Evolutionary conservation across 2,113 vertebrate genomes (phyloP).

Genomic region (Fulmarus glacialis): DNA sequence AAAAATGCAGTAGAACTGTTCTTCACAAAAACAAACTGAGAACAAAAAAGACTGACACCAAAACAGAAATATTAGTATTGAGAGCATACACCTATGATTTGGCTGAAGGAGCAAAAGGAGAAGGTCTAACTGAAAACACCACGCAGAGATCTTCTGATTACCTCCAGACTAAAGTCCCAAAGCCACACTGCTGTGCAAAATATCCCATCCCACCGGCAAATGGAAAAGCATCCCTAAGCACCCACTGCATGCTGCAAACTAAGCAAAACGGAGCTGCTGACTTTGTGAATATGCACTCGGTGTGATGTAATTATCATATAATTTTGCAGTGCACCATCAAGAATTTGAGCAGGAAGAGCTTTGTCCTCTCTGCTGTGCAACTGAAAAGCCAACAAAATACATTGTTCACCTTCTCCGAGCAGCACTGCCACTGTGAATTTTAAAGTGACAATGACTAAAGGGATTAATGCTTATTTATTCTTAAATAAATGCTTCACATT

Average conservation of each 20-base stretch:
- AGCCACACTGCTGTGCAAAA: constrained; percentile 31
- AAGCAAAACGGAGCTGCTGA: neutral
- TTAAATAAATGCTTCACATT: neutral
- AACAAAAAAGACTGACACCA: neutral
- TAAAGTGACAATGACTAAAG: neutral
- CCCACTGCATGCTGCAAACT: neutral
- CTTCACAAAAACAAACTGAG: neutral
- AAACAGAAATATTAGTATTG: neutral
- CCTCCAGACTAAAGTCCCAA: neutral
- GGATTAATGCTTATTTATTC: neutral
- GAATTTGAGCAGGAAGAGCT: constrained; percentile 8
- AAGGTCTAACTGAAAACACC: neutral
- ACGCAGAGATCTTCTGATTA: neutral
- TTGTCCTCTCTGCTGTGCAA: neutral
- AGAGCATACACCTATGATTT: neutral
- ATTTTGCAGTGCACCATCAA: constrained; percentile 5
- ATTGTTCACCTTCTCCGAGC: neutral
- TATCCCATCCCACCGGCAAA: neutral
- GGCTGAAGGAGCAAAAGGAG: neutral
- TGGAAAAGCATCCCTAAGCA: neutral
- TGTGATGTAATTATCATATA: constrained; percentile 12
- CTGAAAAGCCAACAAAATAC: neutral
- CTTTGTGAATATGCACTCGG: neutral
- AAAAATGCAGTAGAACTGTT: neutral
- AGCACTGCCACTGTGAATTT: neutral